These are phyloP conservation scores for Diaphora mendica DNA, from an alignment of 2,888 invertebrate genomes.

Conservation along the genomic window DNA sequence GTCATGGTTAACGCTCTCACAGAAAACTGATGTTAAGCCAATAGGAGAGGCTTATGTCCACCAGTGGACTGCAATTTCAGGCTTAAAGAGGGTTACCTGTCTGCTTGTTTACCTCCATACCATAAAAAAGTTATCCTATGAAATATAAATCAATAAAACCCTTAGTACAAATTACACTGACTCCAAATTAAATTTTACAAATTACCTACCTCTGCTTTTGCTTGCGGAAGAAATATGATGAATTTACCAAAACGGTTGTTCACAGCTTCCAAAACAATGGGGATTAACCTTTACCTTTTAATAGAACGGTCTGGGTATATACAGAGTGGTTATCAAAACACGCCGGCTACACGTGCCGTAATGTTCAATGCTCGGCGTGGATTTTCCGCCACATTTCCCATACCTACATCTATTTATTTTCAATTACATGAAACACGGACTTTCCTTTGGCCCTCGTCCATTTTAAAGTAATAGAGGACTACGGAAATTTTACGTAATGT, in stretches of 20 bases:
- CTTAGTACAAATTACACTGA: too few relatives aligned
- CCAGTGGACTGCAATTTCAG: too few relatives aligned
- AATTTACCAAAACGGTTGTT: not conserved
- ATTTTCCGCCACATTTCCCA: slow-evolving; percentile 36
- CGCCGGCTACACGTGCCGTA: slow-evolving; percentile 5
- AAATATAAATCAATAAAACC: too few relatives aligned
- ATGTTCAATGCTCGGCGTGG: slow-evolving; percentile 19
- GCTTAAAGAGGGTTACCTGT: too few relatives aligned
- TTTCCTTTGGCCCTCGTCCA: slow-evolving; percentile 37
- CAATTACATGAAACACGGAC: slow-evolving; percentile 23
- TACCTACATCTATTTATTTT: slow-evolving; percentile 29
- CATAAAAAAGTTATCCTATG: too few relatives aligned
- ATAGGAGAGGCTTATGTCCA: too few relatives aligned
- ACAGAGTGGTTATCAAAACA: not conserved
- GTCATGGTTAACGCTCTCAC: too few relatives aligned
- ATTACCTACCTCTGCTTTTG: too few relatives aligned
- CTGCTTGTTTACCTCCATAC: too few relatives aligned
- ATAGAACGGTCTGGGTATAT: not conserved
- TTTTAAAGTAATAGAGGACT: slow-evolving; percentile 19
- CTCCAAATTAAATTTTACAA: too few relatives aligned
- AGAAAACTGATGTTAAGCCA: too few relatives aligned
- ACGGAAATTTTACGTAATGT: slow-evolving; percentile 15
- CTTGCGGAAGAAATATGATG: not conserved
- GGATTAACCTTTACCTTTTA: slow-evolving; percentile 4
- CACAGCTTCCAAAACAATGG: not conserved